Conservation (phyloP, 2,888 invertebrate species). For the Lissonota sp. region DNA sequence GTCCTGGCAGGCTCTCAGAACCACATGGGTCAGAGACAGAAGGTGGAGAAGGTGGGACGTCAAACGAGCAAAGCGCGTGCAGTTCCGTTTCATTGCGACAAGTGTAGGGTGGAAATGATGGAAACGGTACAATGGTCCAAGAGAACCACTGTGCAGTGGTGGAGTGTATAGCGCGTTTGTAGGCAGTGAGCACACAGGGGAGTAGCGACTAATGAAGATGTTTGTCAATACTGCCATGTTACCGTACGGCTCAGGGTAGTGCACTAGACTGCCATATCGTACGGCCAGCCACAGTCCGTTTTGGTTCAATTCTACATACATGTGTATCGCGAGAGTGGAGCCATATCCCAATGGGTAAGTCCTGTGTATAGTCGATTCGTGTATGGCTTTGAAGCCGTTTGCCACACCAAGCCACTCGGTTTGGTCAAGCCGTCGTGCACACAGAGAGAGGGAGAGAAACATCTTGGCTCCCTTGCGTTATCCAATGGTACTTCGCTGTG, state of each 20-base stretch:
- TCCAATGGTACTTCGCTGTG: slow-evolving; percentile 66
- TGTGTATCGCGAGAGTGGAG: slow-evolving; percentile 10
- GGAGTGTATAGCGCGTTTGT: slow-evolving; percentile 69
- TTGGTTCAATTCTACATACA: slow-evolving; percentile 12
- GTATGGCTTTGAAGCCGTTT: slow-evolving; percentile 36
- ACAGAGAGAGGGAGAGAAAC: slow-evolving; percentile 34
- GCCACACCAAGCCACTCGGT: slow-evolving; percentile 36
- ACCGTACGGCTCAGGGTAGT: slow-evolving; percentile 66
- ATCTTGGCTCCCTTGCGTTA: slow-evolving; percentile 67
- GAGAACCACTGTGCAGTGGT: slow-evolving; percentile 43
- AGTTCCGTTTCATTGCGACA: slow-evolving; percentile 33
- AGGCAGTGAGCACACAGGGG: slow-evolving; percentile 72
- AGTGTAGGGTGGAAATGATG: slow-evolving; percentile 19
- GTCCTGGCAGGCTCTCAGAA: background rate
- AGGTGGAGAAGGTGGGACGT: slow-evolving; percentile 33
- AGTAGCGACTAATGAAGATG: slow-evolving; percentile 79
- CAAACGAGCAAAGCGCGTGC: slow-evolving; percentile 44
- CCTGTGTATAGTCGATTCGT: slow-evolving; percentile 46
- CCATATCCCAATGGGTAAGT: slow-evolving; percentile 42
- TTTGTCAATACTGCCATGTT: slow-evolving; percentile 79
- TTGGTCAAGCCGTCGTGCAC: slow-evolving; percentile 51
- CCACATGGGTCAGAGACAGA: slow-evolving; percentile 45
- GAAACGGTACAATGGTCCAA: slow-evolving; percentile 17
- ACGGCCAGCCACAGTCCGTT: slow-evolving; percentile 35
- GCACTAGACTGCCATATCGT: slow-evolving; percentile 45